Percentiles rank a stretch among this genome's conserved stretches.
Evolutionary conservation across 2,797 vertebrate species (phyloP).

Genomic region (Erithacus rubecula): DNA sequence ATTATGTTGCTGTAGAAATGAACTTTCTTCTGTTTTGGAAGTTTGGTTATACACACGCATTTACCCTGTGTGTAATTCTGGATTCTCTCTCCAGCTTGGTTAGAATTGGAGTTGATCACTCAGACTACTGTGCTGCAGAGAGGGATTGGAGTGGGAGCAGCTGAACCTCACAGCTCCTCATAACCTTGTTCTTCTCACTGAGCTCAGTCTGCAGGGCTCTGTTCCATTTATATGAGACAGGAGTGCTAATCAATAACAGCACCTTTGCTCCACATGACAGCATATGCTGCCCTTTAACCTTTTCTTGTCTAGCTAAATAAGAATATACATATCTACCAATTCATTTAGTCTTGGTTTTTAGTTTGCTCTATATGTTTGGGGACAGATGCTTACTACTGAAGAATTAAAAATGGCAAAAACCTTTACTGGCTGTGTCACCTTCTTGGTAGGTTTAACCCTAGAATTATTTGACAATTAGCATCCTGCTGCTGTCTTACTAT

Average conservation of each 20-base stretch:
- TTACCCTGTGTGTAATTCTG: neutral
- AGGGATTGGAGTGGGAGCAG: accelerated
- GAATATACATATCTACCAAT: neutral
- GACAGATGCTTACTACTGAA: neutral
- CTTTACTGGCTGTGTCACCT: neutral
- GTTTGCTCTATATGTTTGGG: neutral
- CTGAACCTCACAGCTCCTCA: neutral
- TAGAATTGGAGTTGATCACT: accelerated
- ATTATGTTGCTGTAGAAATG: neutral
- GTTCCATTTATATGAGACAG: neutral
- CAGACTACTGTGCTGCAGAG: neutral
- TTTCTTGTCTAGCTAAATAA: neutral
- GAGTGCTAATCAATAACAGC: neutral
- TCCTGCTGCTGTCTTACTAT: neutral
- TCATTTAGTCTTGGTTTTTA: neutral
- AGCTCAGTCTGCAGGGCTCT: neutral
- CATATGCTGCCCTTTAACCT: neutral
- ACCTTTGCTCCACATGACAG: neutral
- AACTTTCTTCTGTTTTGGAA: neutral
- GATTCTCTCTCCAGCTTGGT: neutral
- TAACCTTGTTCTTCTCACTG: neutral
- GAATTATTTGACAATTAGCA: neutral
- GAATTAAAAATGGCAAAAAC: neutral
- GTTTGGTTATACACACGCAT: neutral
- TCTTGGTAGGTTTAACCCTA: neutral